Evolutionary conservation across 2,888 invertebrate genomes (phyloP), one percentile per base, ranked within the genome.

Genomic region (Agapostemon virescens): DNA sequence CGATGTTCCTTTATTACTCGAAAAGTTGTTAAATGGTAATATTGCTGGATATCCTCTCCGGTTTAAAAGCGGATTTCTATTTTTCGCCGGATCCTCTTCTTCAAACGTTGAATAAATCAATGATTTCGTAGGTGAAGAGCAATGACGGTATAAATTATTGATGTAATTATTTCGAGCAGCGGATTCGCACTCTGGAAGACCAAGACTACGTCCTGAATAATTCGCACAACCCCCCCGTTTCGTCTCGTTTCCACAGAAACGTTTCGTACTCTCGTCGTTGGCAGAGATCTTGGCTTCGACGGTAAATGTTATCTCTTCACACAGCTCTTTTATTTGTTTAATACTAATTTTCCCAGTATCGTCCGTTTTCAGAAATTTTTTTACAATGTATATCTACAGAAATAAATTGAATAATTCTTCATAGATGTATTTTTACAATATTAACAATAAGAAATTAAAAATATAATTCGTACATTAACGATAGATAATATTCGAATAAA

Each of bases 91-190:
- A 23, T 17, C 33, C 13, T 40, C 38, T 67, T 40, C 23, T 52
- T 55, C n/a, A 2, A 9, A 33, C n/a, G 36, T 38, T 77, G 63
- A 77, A 79, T 79, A 71, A 71, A 71, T 79, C 42, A 69, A 13
- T n/a, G 61, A 30, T 15, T 68, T 38, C 52, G 38, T 55, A 26
- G 40, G 15, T 1, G 20, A 45, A 36, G 15, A 71, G 77, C 67
- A 70, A 55, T 45, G 67, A 72, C 38, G 36, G 7, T 15, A 52
- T 79, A 72, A 79, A 78, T 78, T 78, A 79, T 79, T 69, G 78
- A 78, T 64, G 64, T 67, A 78, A 72, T 79, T 79, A 79, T 79
- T 78, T 61, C 69, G 40, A 40, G 49, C 15, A n/a, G 55, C 52
- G 17, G 63, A 17, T 78, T 20, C 23, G 58, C 52, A 20, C 33